phyloP scores from a whole-genome alignment of 2,113 vertebrate species.

The Myrmecobius fasciatus region DNA sequence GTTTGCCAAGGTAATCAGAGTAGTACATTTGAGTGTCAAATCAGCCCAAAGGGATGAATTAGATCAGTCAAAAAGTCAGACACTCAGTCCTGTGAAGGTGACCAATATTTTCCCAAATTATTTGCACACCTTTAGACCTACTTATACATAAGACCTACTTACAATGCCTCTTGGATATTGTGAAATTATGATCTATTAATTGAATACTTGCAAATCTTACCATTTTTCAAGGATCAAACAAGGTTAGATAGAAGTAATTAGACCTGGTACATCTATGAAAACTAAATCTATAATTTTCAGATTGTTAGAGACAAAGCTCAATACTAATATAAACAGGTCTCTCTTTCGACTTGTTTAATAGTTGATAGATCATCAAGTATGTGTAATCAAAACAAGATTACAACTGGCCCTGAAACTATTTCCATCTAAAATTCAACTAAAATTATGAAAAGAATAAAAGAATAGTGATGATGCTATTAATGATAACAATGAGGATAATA shows the following conservation, averaged over 20 bases:
- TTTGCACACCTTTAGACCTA: not conserved
- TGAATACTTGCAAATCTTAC: not conserved
- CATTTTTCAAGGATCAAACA: not conserved
- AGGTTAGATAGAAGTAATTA: not conserved
- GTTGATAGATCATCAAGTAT: not conserved
- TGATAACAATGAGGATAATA: not conserved
- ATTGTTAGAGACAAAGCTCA: not conserved
- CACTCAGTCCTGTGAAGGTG: not conserved
- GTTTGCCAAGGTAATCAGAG: not conserved
- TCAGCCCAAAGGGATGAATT: not conserved
- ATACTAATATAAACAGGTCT: not conserved
- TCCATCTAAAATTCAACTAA: not conserved
- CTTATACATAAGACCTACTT: not conserved
- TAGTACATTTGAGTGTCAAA: not conserved
- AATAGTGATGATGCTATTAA: not conserved
- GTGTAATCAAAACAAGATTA: not conserved
- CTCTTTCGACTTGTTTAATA: not conserved
- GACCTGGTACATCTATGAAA: not conserved
- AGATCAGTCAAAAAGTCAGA: not conserved
- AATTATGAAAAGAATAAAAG: not conserved
- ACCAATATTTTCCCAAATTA: not conserved
- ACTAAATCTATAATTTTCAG: not conserved
- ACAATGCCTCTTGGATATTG: not conserved
- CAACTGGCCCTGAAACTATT: not conserved
- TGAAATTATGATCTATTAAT: not conserved